Base-by-base conservation (phyloP, 2,888 invertebrate species). In the Drosophila melanosoma region DNA sequence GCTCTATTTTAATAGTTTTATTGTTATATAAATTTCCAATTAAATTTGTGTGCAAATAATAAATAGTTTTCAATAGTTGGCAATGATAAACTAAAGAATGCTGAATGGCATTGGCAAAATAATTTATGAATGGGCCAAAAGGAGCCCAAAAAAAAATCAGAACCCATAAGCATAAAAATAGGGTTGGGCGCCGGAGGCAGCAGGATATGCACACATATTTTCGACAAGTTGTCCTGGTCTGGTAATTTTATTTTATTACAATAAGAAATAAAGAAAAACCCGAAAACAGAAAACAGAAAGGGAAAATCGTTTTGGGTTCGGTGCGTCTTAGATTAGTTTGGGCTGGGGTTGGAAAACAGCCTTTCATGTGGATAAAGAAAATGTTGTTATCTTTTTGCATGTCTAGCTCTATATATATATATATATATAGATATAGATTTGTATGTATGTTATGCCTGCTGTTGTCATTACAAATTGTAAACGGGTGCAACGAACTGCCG, bases 211-310 rank as follows among this genome's bases (percentile, higher is more conserved):
- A 54, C 59, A 69, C 67, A 85, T 75, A 71, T 67, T 60, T 76
- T 76, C 56, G 42, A 35, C 65, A 38, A 51, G 54, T 49, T 45
- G 48, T 48, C 61, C 35, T 54, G n/a, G 74, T 78, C 70, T 78
- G 68, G 81, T 73, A 81, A 81, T 84, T 78, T 78, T 67, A 74
- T 84, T 84, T 79, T 84, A 87, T 87, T 78, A 84, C 51, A 42
- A 40, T 51, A 60, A 52, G n/a, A 65, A 42, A 53, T 38, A 29
- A 20, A 32, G 4, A 3, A 20, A 15, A 17, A 26, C 4, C 29
- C 29, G 6, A 29, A 29, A 29, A 29, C 29, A 26, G 12, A 29
- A 54, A 26, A n/a, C 15, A 38, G 49, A 36, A 65, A 59, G 64
- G 49, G 57, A 48, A 49, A 42, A 36, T 52, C 45, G 56, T 35